A percentile compares a stretch with the other conserved stretches of the same genome.
Evolutionary conservation across 2,797 vertebrate genomes (phyloP).

Genomic region (Phalanger gymnotis): DNA sequence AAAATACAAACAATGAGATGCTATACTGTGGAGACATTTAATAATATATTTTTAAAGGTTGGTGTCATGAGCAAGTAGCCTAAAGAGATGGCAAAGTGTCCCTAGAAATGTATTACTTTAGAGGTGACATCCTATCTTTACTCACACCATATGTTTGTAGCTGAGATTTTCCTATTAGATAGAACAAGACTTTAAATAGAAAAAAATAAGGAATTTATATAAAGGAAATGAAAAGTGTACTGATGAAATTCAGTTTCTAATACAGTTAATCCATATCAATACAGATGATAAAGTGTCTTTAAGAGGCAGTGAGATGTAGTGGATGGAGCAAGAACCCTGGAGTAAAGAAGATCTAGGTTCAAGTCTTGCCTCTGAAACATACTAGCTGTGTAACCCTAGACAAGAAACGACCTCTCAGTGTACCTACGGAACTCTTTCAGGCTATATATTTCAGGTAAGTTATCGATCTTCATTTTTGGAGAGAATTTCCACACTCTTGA

Average conservation of each 20-base stretch:
- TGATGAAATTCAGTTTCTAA: constrained; percentile 49
- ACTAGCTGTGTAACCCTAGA: not conserved
- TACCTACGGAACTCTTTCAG: not conserved
- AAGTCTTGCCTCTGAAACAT: not conserved
- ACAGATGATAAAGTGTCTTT: constrained; percentile 39
- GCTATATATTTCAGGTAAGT: not conserved
- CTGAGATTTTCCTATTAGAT: not conserved
- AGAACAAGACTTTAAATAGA: constrained; percentile 23
- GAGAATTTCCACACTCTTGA: not conserved
- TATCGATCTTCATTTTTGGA: not conserved
- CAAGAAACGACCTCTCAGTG: not conserved
- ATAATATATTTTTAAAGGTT: not conserved
- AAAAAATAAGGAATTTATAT: constrained; percentile 27
- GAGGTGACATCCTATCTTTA: not conserved
- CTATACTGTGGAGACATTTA: not conserved
- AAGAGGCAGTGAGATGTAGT: not conserved
- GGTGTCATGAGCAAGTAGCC: not conserved
- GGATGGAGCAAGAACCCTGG: not conserved
- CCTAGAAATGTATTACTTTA: not conserved
- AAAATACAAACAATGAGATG: not conserved
- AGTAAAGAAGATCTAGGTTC: not conserved
- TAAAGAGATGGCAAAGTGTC: not conserved
- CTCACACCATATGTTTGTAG: not conserved
- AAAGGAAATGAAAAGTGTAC: constrained; percentile 56
- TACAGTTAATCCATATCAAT: constrained; percentile 33